A percentile compares a stretch with the other conserved stretches of the same genome.
Conservation (phyloP, 2,888 invertebrate genomes). For the Agrotis ipsilon region DNA sequence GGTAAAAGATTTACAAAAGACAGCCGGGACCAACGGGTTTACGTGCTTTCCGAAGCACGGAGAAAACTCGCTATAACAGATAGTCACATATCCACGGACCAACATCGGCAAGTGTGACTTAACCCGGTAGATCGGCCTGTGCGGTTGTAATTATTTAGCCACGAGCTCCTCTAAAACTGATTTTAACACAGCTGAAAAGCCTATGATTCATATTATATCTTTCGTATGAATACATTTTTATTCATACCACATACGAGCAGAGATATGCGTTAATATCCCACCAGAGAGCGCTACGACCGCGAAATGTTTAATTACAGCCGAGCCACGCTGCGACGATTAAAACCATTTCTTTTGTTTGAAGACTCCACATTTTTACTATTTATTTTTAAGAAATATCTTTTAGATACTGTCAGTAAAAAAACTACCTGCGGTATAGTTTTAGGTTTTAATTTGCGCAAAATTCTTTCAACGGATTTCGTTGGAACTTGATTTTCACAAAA, state of each 20-base stretch:
- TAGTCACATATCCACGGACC: no score
- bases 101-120: no score
- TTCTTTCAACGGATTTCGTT: no score
- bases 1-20: no score
- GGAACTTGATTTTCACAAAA: no score
- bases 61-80: no score
- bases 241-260: background rate
- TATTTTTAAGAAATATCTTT: slow-evolving; percentile 1
- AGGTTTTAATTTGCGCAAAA: background rate
- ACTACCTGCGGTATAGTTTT: background rate
- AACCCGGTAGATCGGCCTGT: no score
- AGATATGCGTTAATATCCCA: slow-evolving; percentile 19
- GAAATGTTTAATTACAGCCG: slow-evolving; percentile 36
- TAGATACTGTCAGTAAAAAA: background rate
- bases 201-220: background rate
- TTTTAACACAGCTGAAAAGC: background rate
- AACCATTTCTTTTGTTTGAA: slow-evolving; percentile 32
- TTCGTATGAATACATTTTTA: background rate
- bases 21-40: no score
- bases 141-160: no score
- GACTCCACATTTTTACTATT: slow-evolving; percentile 10
- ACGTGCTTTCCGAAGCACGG: no score
- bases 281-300: slow-evolving; percentile 32
- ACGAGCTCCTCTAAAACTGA: no score
- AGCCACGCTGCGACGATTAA: slow-evolving; percentile 31